A percentile compares a stretch with the other conserved stretches of the same genome.
Evolutionary conservation across 2,888 invertebrate species (phyloP).

Genomic region (Napeogenes sylphis): DNA sequence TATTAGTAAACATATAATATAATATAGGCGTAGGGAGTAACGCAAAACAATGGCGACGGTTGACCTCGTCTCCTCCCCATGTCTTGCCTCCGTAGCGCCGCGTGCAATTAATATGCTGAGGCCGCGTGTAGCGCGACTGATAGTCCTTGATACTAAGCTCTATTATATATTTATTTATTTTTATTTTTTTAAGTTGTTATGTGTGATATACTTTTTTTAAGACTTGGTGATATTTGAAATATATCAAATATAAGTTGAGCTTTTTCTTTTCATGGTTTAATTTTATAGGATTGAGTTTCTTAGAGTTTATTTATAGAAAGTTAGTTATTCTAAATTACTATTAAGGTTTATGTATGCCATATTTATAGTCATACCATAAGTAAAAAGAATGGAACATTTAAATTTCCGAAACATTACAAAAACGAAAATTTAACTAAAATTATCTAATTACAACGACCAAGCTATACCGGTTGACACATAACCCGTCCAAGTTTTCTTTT

Average conservation of each 20-base stretch:
- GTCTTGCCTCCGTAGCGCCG: conserved; percentile 74
- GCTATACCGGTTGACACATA: conserved; percentile 70
- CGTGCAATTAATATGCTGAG: conserved; percentile 79
- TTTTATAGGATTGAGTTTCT: too few species aligned
- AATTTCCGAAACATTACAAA: background rate
- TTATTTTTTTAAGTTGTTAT: background rate
- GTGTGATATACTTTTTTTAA: background rate
- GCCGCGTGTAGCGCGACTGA: conserved; percentile 57
- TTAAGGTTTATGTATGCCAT: too few species aligned
- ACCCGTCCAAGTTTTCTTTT: conserved; percentile 79
- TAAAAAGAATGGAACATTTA: background rate
- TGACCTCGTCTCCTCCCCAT: conserved; percentile 73
- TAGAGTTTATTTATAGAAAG: too few species aligned
- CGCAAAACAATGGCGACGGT: conserved; percentile 77
- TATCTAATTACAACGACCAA: conserved; percentile 73
- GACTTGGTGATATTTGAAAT: too few species aligned
- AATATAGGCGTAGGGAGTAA: conserved; percentile 38
- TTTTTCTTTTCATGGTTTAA: too few species aligned
- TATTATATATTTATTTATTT: conserved; percentile 1
- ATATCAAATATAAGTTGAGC: too few species aligned
- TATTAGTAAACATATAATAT: background rate
- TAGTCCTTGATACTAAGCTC: conserved; percentile 44
- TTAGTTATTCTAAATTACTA: too few species aligned
- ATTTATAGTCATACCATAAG: background rate
- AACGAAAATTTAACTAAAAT: conserved; percentile 42